Conservation (phyloP, 2,113 vertebrate species). For the Campylomormyrus tamandua region DNA sequence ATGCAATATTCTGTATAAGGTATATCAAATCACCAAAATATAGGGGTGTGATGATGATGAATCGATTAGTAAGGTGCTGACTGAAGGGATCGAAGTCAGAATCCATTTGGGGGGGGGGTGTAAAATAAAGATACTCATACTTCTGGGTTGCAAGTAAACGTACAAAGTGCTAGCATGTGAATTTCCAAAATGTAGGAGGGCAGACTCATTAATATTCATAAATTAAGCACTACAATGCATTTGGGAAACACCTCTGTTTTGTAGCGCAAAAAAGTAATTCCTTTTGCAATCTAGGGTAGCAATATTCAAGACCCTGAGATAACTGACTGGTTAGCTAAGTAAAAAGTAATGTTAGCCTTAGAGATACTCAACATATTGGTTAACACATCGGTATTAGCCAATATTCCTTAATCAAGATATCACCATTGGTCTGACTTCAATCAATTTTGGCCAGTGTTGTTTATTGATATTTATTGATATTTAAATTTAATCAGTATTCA, state of each 20-base stretch:
- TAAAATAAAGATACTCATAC: not conserved
- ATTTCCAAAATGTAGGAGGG: not conserved
- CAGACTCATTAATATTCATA: not conserved
- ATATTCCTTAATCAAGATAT: not conserved
- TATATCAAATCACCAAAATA: not conserved
- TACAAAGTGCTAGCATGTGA: not conserved
- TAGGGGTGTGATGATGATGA: not conserved
- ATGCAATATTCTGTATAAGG: not conserved
- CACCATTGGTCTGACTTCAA: not conserved
- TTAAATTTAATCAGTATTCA: not conserved
- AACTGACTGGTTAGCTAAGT: not conserved
- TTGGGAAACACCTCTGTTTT: not conserved
- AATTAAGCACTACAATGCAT: not conserved
- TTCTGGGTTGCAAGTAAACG: not conserved
- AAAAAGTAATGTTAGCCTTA: not conserved
- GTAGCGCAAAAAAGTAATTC: not conserved
- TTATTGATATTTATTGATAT: not conserved
- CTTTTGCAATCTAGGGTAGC: not conserved
- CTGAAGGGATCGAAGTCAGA: not conserved
- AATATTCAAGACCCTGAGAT: not conserved
- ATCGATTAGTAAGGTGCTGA: not conserved
- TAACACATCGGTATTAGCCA: not conserved
- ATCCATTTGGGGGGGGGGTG: not conserved
- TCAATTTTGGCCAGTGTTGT: not conserved
- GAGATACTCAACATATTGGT: not conserved